phyloP scores from a whole-genome alignment of 2,113 vertebrate species.

The Empidonax alnorum region DNA sequence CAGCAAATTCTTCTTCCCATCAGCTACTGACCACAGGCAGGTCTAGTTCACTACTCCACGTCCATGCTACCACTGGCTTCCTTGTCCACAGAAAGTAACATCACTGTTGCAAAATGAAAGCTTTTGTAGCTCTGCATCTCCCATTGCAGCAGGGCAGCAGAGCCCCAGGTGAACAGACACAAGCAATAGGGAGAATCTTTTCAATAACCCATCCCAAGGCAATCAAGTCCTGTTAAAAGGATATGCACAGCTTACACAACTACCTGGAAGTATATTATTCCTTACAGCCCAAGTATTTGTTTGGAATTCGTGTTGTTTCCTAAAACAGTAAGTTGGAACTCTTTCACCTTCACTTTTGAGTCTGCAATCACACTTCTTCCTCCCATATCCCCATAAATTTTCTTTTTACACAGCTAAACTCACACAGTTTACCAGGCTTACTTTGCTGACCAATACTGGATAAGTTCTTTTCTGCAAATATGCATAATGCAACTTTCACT shows the following conservation, averaged over 20 bases:
- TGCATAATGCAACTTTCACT: not conserved
- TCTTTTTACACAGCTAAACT: not conserved
- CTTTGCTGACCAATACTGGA: not conserved
- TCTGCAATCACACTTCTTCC: not conserved
- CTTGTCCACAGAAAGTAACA: not conserved
- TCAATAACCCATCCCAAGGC: not conserved
- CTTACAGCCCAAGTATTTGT: not conserved
- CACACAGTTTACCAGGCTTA: not conserved
- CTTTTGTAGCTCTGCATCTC: not conserved
- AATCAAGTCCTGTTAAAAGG: not conserved
- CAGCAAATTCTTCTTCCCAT: not conserved
- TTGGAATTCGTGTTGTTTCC: not conserved
- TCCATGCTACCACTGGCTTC: not conserved
- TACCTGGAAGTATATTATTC: not conserved
- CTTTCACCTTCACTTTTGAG: not conserved
- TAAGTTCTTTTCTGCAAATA: not conserved
- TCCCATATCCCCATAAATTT: not conserved
- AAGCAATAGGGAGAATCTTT: not conserved
- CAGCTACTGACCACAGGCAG: not conserved
- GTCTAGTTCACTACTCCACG: rapidly evolving
- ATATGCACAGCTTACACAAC: not conserved
- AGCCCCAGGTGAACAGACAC: not conserved
- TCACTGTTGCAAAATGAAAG: not conserved
- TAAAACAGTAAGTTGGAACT: not conserved
- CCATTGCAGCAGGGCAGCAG: not conserved